phyloP scores from a whole-genome alignment of 2,113 vertebrate genomes.

The Antigone vipio region DNA sequence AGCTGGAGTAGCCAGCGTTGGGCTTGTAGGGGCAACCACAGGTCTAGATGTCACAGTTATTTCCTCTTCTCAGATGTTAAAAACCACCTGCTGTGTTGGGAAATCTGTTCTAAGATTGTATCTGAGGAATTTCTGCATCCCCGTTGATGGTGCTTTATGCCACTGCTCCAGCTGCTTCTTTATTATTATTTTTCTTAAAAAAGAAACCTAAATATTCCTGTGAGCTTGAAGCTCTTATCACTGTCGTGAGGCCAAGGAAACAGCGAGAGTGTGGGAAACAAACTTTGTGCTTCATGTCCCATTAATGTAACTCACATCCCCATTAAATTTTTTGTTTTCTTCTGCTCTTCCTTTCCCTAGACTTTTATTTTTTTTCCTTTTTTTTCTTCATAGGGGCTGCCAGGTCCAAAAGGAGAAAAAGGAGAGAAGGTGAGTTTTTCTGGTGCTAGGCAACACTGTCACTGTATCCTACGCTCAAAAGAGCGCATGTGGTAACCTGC shows the following conservation, averaged over 20 bases:
- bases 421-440: slow-evolving; percentile 87
- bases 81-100: neutral
- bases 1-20: neutral
- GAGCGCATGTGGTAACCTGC: neutral
- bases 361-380: neutral
- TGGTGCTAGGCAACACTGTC: neutral
- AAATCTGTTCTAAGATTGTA: neutral
- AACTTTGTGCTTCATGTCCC: neutral
- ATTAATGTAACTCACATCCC: neutral
- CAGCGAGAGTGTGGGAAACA: neutral
- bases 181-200: neutral
- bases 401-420: slow-evolving; percentile 89
- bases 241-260: neutral
- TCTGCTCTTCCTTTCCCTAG: neutral
- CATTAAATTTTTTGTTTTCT: neutral
- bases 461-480: neutral
- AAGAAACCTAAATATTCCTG: neutral
- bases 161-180: neutral
- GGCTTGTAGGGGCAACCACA: neutral
- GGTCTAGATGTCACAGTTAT: neutral
- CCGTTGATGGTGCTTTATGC: neutral
- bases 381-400: slow-evolving; percentile 78
- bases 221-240: neutral
- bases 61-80: neutral
- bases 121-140: neutral